phyloP scores from a whole-genome alignment of 2,113 vertebrate species.

The Oryzias melastigma region DNA sequence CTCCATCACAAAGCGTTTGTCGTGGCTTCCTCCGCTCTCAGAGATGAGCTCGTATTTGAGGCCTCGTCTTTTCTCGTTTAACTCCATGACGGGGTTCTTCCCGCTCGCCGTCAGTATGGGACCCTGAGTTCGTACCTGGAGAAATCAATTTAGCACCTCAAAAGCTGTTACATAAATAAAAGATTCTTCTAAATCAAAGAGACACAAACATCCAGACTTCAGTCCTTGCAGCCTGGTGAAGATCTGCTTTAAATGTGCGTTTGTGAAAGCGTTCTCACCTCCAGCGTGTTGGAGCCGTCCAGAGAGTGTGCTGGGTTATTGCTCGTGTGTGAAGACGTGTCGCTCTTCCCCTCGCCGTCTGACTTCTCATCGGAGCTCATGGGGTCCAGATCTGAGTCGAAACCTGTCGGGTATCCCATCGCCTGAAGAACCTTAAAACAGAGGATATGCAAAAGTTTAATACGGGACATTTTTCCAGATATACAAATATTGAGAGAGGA shows the following conservation, averaged over 20 bases:
- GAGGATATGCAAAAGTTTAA: not conserved
- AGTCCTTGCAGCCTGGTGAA: too few species aligned
- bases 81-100: conserved; percentile 99
- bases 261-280: conserved; percentile 73
- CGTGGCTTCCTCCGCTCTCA: conserved; percentile 95
- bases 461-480: too few species aligned
- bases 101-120: conserved; percentile 98
- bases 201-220: too few species aligned
- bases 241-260: too few species aligned
- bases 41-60: conserved; percentile 99
- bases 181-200: too few species aligned
- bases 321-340: conserved; percentile 92
- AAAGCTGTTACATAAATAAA: not conserved
- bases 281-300: conserved; percentile 94
- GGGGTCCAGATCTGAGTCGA: conserved; percentile 94
- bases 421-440: conserved; percentile 90
- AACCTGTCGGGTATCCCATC: conserved; percentile 97
- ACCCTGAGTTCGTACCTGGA: conserved; percentile 97
- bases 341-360: conserved; percentile 94
- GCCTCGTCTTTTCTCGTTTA: conserved; percentile 96
- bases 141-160: not conserved
- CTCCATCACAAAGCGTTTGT: conserved; percentile 99
- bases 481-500: too few species aligned
- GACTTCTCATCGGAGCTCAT: conserved; percentile 98
- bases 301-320: conserved; percentile 94